phyloP scores from a whole-genome alignment of 2,888 invertebrate species.

The Drosophila anomelani region DNA sequence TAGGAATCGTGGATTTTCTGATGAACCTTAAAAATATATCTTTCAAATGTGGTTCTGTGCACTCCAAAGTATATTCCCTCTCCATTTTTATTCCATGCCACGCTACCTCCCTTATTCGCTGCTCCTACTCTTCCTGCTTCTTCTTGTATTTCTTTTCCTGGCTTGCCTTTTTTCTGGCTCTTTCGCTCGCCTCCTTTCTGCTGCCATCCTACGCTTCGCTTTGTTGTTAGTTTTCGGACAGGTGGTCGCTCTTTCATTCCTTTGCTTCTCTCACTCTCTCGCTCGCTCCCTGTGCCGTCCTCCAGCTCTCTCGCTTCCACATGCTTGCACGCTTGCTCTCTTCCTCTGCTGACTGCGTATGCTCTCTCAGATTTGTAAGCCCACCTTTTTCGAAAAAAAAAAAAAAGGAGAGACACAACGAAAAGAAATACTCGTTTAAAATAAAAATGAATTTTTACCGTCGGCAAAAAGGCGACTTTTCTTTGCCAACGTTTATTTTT shows the following conservation, averaged over 20 bases:
- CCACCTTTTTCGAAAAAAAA: constrained; percentile 32
- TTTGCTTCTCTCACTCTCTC: constrained; percentile 22
- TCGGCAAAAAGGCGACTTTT: constrained; percentile 23
- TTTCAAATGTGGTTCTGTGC: constrained; percentile 10
- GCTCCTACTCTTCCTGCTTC: constrained; percentile 17
- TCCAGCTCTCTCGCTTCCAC: not conserved
- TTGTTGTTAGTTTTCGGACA: constrained; percentile 63
- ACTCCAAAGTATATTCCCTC: not conserved
- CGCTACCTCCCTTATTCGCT: constrained; percentile 16
- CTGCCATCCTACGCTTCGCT: constrained; percentile 52
- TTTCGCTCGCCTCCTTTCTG: constrained; percentile 28
- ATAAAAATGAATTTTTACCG: constrained; percentile 22
- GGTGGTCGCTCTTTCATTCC: constrained; percentile 61
- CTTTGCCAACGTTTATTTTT: constrained; percentile 48
- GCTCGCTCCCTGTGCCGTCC: not conserved
- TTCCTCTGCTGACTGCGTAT: constrained; percentile 42
- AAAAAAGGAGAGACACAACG: not conserved
- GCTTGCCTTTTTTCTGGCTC: constrained; percentile 12
- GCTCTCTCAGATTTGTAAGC: constrained; percentile 40
- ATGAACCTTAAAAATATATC: constrained; percentile 3
- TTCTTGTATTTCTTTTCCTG: not conserved
- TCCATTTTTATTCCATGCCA: constrained; percentile 6
- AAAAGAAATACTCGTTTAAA: constrained; percentile 5
- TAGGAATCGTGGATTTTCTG: not conserved
- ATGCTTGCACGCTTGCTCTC: constrained; percentile 16